These are phyloP conservation scores for Siderastrea radians DNA, from an alignment of 92 coral and sea anemone species.

Conservation along the genomic window DNA sequence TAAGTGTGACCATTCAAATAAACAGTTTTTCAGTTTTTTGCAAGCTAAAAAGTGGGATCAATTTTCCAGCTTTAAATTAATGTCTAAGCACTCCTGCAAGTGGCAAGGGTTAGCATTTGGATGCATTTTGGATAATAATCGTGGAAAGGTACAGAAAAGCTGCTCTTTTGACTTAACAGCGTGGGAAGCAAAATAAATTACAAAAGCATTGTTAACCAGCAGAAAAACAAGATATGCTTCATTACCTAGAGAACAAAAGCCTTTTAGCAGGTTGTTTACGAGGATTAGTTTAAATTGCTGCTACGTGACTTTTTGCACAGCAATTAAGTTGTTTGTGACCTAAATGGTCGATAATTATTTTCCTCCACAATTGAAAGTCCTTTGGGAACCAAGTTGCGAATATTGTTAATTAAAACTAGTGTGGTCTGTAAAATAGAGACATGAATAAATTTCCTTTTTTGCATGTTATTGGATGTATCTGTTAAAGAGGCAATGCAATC, in stretches of 20 bases:
- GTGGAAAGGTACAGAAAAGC: no score
- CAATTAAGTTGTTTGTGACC: slow-evolving; percentile 6
- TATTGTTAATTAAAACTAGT: no score
- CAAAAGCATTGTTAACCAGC: not conserved
- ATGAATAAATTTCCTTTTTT: no score
- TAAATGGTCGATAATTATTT: slow-evolving; percentile 2
- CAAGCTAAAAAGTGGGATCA: no score
- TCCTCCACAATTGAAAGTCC: not conserved
- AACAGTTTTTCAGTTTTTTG: no score
- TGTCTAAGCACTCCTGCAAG: no score
- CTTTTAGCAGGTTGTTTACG: slow-evolving; percentile 6
- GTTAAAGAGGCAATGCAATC: not conserved
- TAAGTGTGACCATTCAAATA: no score
- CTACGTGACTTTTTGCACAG: slow-evolving; percentile 11
- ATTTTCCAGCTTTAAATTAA: no score
- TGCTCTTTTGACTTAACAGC: not conserved
- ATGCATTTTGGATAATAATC: no score
- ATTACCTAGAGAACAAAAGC: slow-evolving; percentile 6
- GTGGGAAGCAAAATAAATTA: not conserved
- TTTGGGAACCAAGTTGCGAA: not conserved
- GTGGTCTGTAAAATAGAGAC: no score
- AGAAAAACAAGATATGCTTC: slow-evolving; percentile 15
- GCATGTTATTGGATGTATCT: not conserved
- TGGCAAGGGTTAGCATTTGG: no score
- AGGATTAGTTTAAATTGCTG: not conserved